These are phyloP conservation scores for Sycophila texana DNA, from an alignment of 2,888 invertebrate genomes.

Conservation along the genomic window DNA sequence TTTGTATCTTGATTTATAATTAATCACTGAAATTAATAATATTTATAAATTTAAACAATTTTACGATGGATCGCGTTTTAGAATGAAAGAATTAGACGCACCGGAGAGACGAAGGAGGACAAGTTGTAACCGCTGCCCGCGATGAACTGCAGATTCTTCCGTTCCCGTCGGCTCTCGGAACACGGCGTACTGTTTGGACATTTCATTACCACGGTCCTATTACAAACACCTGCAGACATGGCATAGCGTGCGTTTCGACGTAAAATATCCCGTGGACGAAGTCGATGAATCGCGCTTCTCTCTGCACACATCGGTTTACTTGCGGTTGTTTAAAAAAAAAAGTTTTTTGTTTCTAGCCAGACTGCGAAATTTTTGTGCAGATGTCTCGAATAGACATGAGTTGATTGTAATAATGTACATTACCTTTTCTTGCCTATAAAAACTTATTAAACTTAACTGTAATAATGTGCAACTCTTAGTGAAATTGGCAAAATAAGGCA, in stretches of 20 bases:
- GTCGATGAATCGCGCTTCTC: conserved; percentile 25
- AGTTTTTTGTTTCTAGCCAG: neutral
- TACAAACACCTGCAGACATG: conserved; percentile 53
- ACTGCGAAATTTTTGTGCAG: neutral
- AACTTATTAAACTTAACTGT: too few relatives aligned
- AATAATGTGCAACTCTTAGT: too few relatives aligned
- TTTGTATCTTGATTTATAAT: too few relatives aligned
- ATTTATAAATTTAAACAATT: too few relatives aligned
- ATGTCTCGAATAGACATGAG: neutral
- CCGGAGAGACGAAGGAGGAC: conserved; percentile 15
- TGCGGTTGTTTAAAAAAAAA: conserved; percentile 7
- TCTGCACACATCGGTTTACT: neutral
- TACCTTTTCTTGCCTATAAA: too few relatives aligned
- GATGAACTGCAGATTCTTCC: conserved; percentile 56
- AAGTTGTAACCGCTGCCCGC: conserved; percentile 54
- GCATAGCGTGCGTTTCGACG: conserved; percentile 32
- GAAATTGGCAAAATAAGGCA: too few relatives aligned
- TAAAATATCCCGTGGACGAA: conserved; percentile 46
- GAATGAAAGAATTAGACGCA: neutral
- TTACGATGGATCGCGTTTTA: neutral
- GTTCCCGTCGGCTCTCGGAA: conserved; percentile 45
- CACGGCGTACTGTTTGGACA: conserved; percentile 49
- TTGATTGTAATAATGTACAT: too few relatives aligned
- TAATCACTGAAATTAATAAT: too few relatives aligned
- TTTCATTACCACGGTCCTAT: conserved; percentile 55